Conservation (phyloP, 1,140 invertebrate species). For the Bradynema listronoti region DNA sequence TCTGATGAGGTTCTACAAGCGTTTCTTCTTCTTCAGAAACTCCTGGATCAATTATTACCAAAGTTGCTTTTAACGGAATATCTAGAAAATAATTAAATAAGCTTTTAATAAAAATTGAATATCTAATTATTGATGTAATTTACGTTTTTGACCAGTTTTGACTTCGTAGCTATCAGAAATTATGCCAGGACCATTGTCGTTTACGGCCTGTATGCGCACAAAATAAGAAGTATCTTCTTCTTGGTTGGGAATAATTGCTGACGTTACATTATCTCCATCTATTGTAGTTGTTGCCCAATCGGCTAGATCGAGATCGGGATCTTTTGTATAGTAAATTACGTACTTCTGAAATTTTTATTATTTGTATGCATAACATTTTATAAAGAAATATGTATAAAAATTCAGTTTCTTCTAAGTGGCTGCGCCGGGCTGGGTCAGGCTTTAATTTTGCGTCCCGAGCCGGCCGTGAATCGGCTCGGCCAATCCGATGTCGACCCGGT, state of each 20-base stretch:
- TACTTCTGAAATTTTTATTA: conserved; percentile 46
- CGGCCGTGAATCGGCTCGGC: too few relatives aligned
- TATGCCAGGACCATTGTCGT: conserved; percentile 55
- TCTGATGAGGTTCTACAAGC: conserved; percentile 47
- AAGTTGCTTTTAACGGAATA: conserved; percentile 47
- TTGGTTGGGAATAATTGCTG: conserved; percentile 39
- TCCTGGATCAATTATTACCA: conserved; percentile 45
- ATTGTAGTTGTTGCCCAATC: conserved; percentile 48
- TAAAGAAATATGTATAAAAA: too few relatives aligned
- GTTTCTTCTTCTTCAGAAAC: conserved; percentile 35
- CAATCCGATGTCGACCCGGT: too few relatives aligned
- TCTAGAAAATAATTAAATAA: conserved; percentile 36
- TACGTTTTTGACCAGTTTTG: conserved; percentile 55
- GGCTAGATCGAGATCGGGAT: conserved; percentile 45
- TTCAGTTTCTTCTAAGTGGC: too few relatives aligned
- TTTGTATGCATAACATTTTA: too few relatives aligned
- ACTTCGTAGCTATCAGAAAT: conserved; percentile 57
- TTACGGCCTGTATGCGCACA: conserved; percentile 49
- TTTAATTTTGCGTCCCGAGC: too few relatives aligned
- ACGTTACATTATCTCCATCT: conserved; percentile 39
- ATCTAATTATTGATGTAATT: too few relatives aligned
- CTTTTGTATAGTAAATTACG: conserved; percentile 54
- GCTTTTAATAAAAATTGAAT: conserved; percentile 9
- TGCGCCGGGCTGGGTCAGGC: too few relatives aligned
- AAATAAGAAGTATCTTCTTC: conserved; percentile 56